Evolutionary conservation across 1,140 invertebrate species (phyloP), one percentile per base, ranked within the genome.

Genomic region (Luehdorfia chinensis): DNA sequence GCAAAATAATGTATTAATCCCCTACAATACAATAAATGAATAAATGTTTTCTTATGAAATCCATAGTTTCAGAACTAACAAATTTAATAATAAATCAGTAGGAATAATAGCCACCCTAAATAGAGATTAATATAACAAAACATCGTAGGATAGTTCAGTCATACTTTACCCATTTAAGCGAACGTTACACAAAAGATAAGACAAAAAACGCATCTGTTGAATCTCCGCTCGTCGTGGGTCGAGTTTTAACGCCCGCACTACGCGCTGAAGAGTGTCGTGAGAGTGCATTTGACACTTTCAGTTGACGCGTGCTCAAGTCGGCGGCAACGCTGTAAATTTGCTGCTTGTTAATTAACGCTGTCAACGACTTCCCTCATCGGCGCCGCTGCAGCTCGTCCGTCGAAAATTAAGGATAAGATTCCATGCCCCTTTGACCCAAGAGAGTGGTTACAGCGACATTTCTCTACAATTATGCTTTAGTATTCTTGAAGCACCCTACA

Each of bases 271-370:
- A 43, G 39, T 30, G 27, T 43, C 39, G 39, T 43, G 39, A 43
- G 39, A 28, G 25, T 43, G 39, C 39, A 43, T 43, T 43, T 43
- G 39, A 43, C 39, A 43, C 39, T 30, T 43, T 30, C 34, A 9
- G 39, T 43, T 43, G 39, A 43, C 39, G 39, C 39, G 39, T 43
- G 39, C 25, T 43, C 27, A 43, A 43, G 27, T 28, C 27, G 39
- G 25, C 39, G 18, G 15, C 39, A 18, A 25, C 12, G 12, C n/a
- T n/a, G 18, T 30, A 28, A 43, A 43, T 43, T 13, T 16, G 39
- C 11, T 27, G 25, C 39, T 28, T 28, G 39, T 43, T 43, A 43
- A 43, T 43, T 27, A 43, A 43, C 39, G 25, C n/a, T 27, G 39
- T 43, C 39, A 27, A 43, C 39, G 34, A 37, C 15, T 37, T 30